Evolutionary conservation across 2,113 vertebrate species (phyloP), one percentile per base, ranked within the genome.

Genomic region (Passer montanus): DNA sequence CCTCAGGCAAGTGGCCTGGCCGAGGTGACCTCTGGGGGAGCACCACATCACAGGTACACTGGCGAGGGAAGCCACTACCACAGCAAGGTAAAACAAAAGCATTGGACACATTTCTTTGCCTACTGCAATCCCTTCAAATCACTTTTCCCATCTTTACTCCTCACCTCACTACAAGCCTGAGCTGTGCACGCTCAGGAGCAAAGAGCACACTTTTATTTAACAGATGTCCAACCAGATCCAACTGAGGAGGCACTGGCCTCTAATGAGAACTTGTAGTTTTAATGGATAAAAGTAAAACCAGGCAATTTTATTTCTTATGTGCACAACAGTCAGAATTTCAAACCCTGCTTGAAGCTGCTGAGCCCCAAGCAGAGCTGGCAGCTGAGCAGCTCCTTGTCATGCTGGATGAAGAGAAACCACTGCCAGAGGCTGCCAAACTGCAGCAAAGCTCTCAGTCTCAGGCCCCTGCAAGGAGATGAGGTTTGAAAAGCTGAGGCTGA

Each of bases 1-100:
- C 18, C 31, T 74, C 47, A 18, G 0, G 0, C 13, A 23, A 27
- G 68, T 0, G 13, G 50, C 21, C 3, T 2, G 0, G 1, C 2
- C 13, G 56, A 78, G 19, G 23, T 22, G 46, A 30, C 41, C 41
- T 43, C 46, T 39, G 7, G 15, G 30, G 27, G 31, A 81, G 19
- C 9, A 0, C 18, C 8, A 11, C 41, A 8, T 4, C 1, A 1
- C 0, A 0, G 39, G 9, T 27, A n/a, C 23, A 11, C 10, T 1
- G 6, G 13, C 16, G 31, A 43, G 15, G n/a, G 60, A 60, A 90
- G 78, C 56, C 0, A 1, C 23, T 24, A 9, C n/a, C 33, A 24
- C 68, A 50, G 60, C 24, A 31, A 70, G 8, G 33, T 39, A 27
- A 55, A 84, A 56, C 37, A n/a, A 69, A 43, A 80, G 53, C 13